Conservation (phyloP, 2,888 invertebrate species). For the Pterostichus niger region DNA sequence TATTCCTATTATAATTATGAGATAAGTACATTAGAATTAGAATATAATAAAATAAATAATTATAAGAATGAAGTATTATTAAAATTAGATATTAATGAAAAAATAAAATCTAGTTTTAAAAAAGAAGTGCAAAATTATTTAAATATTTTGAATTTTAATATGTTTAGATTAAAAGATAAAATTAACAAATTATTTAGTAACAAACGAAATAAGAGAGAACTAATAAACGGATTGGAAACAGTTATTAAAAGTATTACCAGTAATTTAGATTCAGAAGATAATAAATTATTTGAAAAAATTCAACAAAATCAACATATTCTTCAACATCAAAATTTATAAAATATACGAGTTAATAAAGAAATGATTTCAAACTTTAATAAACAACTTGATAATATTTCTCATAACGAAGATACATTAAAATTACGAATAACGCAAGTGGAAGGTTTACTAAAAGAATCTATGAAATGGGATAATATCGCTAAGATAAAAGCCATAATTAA, state of each 20-base stretch:
- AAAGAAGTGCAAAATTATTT: too few relatives aligned
- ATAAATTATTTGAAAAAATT: constrained; percentile 39
- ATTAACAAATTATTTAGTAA: too few relatives aligned
- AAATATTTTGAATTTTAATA: too few relatives aligned
- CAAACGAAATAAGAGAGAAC: too few relatives aligned
- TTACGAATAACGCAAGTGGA: constrained; percentile 29
- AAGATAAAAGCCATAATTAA: constrained; percentile 34
- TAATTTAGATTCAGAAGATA: constrained; percentile 43
- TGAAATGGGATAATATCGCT: constrained; percentile 15
- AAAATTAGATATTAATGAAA: too few relatives aligned
- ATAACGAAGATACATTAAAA: constrained; percentile 28
- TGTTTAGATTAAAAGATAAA: too few relatives aligned
- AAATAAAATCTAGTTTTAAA: too few relatives aligned
- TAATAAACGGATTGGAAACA: too few relatives aligned
- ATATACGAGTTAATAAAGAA: constrained; percentile 31
- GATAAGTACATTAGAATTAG: too few relatives aligned
- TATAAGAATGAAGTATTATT: too few relatives aligned
- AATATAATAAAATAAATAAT: too few relatives aligned
- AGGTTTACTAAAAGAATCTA: constrained; percentile 8
- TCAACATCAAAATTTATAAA: constrained; percentile 24
- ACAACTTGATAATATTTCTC: constrained; percentile 41
- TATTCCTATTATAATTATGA: too few relatives aligned
- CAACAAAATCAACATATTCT: constrained; percentile 40
- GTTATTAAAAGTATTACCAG: constrained; percentile 14
- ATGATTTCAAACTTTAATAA: constrained; percentile 24